Base-by-base conservation (phyloP, 2,888 invertebrate genomes). In the Auanema freiburgensis region DNA sequence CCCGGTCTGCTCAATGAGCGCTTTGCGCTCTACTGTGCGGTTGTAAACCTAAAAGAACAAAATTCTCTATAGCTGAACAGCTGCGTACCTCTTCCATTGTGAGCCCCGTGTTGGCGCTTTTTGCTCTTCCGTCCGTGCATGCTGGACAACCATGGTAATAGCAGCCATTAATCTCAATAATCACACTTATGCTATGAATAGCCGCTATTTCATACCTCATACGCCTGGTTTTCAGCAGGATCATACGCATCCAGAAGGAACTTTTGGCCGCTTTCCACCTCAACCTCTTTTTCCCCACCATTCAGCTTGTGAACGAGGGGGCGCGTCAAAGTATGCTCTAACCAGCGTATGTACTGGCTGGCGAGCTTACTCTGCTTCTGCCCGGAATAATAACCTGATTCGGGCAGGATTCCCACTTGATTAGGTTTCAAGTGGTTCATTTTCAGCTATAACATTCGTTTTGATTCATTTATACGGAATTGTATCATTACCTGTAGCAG, bases 361-460 rank as follows among this genome's bases (percentile, higher is more conserved):
- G 54, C 54, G 11, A 54, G 24, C n/a, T 54, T 54, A 8, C 25
- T 25, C n/a, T 54, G 54, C 11, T 11, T 16, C 33, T 54, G 21
- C 25, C 33, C 33, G 54, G 12, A 11, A 16, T 25, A 21, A 54
- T 25, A 6, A 25, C 54, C 54, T 23, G 23, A 25, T 54, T 54
- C 54, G 11, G n/a, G 54, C 8, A 54, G n/a, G n/a, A 54, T 23
- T 54, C 54, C 54, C 12, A 54, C 11, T 14, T 43, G 43, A 14
- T 43, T 12, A 12, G 11, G 43, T 14, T 14, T 11, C 12, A 43
- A 14, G 14, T 43, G 43, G 43, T 43, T 14, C 12, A 23, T 54
- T 11, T 54, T 54, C 54, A 23, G n/a, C 24, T 54, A 10, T 11
- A 23, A 54, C 11, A 54, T n/a, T 54, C 23, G 24, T 54, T 12